A percentile compares a stretch with the other conserved stretches of the same genome.
Conservation (phyloP, 2,888 invertebrate species). For the Hypsopygia costalis region DNA sequence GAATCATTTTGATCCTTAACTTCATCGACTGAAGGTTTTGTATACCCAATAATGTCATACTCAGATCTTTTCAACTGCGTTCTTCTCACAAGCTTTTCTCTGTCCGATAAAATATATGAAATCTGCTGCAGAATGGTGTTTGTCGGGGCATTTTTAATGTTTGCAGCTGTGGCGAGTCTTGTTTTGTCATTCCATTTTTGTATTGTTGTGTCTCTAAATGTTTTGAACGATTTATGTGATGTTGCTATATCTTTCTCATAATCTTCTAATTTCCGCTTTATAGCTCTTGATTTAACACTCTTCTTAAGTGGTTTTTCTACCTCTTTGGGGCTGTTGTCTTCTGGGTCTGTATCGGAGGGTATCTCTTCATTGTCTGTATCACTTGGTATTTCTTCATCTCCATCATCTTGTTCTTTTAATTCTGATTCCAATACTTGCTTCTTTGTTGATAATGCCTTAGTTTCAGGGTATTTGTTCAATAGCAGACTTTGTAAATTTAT, state of each 20-base stretch:
- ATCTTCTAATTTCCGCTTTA: conserved; percentile 79
- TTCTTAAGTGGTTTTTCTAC: conserved; percentile 23
- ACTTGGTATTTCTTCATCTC: conserved; percentile 67
- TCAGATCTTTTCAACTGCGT: conserved; percentile 90
- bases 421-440: conserved; percentile 29
- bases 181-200: conserved; percentile 98
- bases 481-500: conserved; percentile 66
- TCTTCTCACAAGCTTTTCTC: conserved; percentile 85
- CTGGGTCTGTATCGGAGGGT: conserved; percentile 80
- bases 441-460: conserved; percentile 72
- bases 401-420: conserved; percentile 42
- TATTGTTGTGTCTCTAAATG: conserved; percentile 89
- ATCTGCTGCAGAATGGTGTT: conserved; percentile 89
- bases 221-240: conserved; percentile 81
- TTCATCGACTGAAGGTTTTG: conserved; percentile 31
- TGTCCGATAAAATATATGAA: conserved; percentile 90
- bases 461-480: conserved; percentile 84
- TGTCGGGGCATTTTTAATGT: conserved; percentile 81
- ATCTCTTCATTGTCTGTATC: conserved; percentile 84
- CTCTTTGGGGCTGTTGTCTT: conserved; percentile 38
- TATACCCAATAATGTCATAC: conserved; percentile 84
- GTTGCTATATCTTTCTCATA: conserved; percentile 79
- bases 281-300: conserved; percentile 26
- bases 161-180: conserved; percentile 83
- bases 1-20: conserved; percentile 27